phyloP scores from a whole-genome alignment of 2,113 vertebrate species.

The Alligator mississippiensis region DNA sequence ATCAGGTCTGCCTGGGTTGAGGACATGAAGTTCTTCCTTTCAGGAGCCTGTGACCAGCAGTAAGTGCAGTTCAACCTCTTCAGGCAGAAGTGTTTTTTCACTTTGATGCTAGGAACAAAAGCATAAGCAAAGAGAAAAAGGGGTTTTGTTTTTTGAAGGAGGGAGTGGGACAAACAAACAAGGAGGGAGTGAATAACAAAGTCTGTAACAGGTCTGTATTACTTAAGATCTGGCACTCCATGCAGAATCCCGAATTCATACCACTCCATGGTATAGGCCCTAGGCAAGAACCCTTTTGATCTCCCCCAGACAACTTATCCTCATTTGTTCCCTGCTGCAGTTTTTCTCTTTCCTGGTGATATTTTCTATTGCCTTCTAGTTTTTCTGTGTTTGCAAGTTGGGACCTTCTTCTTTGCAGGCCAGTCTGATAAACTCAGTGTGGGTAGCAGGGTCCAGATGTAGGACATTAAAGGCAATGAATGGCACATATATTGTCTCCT shows the following conservation, averaged over 20 bases:
- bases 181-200: not conserved
- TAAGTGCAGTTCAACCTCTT: not conserved
- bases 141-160: not conserved
- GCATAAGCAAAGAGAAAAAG: not conserved
- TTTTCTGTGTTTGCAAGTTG: not conserved
- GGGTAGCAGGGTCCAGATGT: not conserved
- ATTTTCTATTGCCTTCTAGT: not conserved
- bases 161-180: no score
- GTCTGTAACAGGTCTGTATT: not conserved
- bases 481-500: not conserved
- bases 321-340: not conserved
- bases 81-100: not conserved
- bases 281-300: not conserved
- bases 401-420: not conserved
- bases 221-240: not conserved
- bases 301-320: not conserved
- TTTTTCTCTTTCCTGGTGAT: not conserved
- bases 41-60: not conserved
- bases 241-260: not conserved
- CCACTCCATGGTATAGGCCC: not conserved
- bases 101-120: not conserved
- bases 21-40: not conserved
- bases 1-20: not conserved
- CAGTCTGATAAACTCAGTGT: not conserved
- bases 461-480: not conserved